phyloP scores from a whole-genome alignment of 2,888 invertebrate species.

The Mystacides longicornis region DNA sequence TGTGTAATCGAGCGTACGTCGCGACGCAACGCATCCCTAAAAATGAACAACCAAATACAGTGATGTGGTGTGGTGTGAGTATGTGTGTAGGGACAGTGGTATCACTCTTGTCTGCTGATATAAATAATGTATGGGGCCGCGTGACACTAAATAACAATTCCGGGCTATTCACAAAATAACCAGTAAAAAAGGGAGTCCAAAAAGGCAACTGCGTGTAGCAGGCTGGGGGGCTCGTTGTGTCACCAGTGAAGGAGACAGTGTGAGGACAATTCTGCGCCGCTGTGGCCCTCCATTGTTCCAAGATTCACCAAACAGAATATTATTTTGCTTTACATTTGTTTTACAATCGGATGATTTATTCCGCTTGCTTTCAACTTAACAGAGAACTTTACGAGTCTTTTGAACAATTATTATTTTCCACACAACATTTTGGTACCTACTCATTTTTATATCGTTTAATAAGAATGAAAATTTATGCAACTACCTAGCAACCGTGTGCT shows the following conservation, averaged over 20 bases:
- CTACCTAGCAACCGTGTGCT: no score
- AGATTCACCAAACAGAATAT: neutral
- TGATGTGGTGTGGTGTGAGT: no score
- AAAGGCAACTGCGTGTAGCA: conserved; percentile 24
- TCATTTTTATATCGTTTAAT: no score
- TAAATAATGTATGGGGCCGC: conserved; percentile 24
- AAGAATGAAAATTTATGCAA: no score
- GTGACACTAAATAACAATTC: conserved; percentile 25
- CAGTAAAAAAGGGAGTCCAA: conserved; percentile 19
- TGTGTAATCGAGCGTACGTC: neutral
- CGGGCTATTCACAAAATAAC: conserved; percentile 14
- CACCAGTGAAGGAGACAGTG: conserved; percentile 7
- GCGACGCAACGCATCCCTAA: neutral
- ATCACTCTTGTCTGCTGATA: conserved; percentile 10
- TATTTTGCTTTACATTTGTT: neutral
- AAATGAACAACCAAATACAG: neutral
- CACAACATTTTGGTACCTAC: no score
- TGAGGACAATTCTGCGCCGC: conserved; percentile 2
- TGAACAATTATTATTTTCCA: no score
- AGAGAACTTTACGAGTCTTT: no score
- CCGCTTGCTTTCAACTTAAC: no score
- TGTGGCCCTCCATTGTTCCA: neutral
- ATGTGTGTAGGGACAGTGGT: conserved; percentile 7
- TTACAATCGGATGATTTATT: conserved; percentile 1
- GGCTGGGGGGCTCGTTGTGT: conserved; percentile 14